Base-by-base conservation (phyloP, 2,888 invertebrate species). In the Ectemnius lituratus region DNA sequence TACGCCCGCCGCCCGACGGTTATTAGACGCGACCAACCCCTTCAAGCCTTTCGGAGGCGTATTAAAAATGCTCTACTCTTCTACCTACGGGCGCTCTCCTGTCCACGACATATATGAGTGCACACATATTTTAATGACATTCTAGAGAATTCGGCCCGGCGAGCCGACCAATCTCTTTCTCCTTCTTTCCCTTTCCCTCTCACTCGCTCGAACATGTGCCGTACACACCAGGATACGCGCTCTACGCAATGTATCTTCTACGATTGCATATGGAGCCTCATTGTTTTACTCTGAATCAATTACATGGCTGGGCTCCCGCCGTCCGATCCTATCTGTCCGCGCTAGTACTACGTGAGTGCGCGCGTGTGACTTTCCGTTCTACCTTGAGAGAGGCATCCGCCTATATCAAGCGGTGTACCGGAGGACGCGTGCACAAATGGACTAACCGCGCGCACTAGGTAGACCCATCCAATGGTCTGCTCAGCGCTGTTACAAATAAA, bases 251-350 rank as follows among this genome's bases (percentile, higher is more conserved):
- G 52, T 67, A 78, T 74, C 67, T 75, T 64, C 62, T 60, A 64
- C 79, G 81, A 83, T 85, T 87, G 80, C 84, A 74, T 86, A 85
- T 85, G 86, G 86, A 83, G 85, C 81, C 84, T 87, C 89, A 88
- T 89, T 88, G 88, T 89, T 88, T 89, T 84, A 83, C 83, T 83
- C 70, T 85, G 89, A 89, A 89, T 89, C 89, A 89, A 89, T 89
- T 89, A 89, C 88, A 88, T 85, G 89, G 81, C 85, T 88, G 83
- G 85, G 84, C 88, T 86, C 37, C 37, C 37, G 67, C 82, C 82
- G 84, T 82, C 83, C 83, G 88, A 88, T 89, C 83, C 83, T 87
- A 88, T 89, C 88, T 88, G 80, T 82, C 85, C 84, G 74, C 70
- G 71, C 37, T 58, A 68, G 69, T 61, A 37, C 6, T 6, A 6